Conservation (phyloP, 2,113 vertebrate species). For the Coturnix japonica region DNA sequence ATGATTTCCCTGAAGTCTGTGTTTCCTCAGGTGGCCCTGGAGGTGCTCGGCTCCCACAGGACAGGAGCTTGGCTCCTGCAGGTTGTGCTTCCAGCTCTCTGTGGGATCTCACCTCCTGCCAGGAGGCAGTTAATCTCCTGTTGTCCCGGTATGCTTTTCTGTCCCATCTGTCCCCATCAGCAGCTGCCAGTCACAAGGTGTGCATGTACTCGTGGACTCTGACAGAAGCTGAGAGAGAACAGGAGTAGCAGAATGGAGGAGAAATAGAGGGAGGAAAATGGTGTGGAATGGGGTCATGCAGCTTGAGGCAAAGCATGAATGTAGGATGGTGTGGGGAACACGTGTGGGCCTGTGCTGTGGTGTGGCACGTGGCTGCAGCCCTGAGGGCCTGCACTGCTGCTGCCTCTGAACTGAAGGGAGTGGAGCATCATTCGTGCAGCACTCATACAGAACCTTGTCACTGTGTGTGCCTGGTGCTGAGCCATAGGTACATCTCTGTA, state of each 20-base stretch:
- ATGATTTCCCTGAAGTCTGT: not conserved
- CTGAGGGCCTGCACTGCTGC: not conserved
- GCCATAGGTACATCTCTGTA: not conserved
- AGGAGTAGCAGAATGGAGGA: not conserved
- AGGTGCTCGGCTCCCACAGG: too few species aligned
- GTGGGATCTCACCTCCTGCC: not conserved
- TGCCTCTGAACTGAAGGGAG: not conserved
- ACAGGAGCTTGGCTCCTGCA: not conserved
- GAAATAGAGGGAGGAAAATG: not conserved
- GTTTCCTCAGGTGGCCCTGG: fast-evolving
- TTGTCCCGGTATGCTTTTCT: not conserved
- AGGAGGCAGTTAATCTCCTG: not conserved
- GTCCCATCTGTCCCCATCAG: not conserved
- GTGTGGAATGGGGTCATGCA: not conserved
- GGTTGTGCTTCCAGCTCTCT: not conserved
- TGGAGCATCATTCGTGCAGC: not conserved
- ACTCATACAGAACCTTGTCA: fast-evolving
- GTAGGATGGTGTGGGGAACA: fast-evolving
- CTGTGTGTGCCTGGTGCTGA: not conserved
- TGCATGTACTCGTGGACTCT: not conserved
- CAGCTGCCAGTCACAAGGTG: not conserved
- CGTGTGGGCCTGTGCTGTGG: not conserved
- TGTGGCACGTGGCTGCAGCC: not conserved
- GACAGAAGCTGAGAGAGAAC: not conserved
- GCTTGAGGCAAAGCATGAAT: not conserved